A percentile compares a stretch with the other conserved stretches of the same genome.
Conservation (phyloP, 2,797 vertebrate genomes). For the Sorex maritimensis region DNA sequence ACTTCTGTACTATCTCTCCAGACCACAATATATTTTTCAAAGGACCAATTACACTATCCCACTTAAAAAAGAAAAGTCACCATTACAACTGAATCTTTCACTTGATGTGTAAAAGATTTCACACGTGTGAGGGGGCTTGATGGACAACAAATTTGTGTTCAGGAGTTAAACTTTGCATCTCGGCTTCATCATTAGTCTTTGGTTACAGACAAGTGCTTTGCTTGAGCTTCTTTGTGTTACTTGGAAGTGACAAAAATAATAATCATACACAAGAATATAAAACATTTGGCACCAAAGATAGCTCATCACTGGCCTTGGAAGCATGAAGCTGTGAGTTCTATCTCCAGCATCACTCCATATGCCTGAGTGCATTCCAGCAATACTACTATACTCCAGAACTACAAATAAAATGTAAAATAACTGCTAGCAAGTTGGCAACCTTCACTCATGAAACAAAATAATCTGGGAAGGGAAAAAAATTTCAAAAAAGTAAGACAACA, state of each 20-base stretch:
- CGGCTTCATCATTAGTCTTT: slow-evolving; percentile 3
- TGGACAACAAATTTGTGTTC: slow-evolving; percentile 7
- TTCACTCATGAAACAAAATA: too few relatives aligned
- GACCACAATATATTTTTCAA: background rate
- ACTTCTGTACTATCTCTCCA: too few relatives aligned
- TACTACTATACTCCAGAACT: too few relatives aligned
- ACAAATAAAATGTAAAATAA: slow-evolving; percentile 10
- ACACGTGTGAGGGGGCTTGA: background rate
- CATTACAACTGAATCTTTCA: slow-evolving; percentile 3
- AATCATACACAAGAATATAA: slow-evolving; percentile 38
- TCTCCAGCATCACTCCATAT: too few relatives aligned
- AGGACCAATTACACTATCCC: slow-evolving; percentile 23
- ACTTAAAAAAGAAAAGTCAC: slow-evolving; percentile 38
- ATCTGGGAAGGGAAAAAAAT: too few relatives aligned
- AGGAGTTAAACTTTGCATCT: slow-evolving; percentile 44
- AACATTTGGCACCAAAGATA: background rate
- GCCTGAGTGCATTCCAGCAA: too few relatives aligned
- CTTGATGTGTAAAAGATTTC: too few relatives aligned
- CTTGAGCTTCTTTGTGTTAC: slow-evolving; percentile 5
- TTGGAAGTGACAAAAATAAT: slow-evolving; percentile 35
- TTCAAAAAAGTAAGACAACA: background rate
- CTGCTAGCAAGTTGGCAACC: background rate
- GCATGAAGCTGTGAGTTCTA: too few relatives aligned
- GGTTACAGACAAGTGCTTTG: slow-evolving; percentile 53
- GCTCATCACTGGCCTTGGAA: too few relatives aligned